Base-by-base conservation (phyloP, 2,888 invertebrate species). In the Schizaphis graminum region DNA sequence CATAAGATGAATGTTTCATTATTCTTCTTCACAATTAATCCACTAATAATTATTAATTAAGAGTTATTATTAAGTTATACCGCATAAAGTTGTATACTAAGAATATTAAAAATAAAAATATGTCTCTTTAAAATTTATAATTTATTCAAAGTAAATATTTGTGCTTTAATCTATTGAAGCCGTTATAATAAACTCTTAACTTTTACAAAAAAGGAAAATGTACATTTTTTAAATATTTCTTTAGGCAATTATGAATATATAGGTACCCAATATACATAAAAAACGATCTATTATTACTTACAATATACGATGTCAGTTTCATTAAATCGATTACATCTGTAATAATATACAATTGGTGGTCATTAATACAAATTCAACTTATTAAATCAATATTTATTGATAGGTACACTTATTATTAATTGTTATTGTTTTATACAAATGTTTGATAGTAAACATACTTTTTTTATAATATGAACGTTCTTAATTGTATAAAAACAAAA, bases 251-350 rank as follows among this genome's bases (percentile, higher is more conserved):
- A 53, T 53, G 35, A 67, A 16, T n/a, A 7, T 35, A 77, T 67
- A n/a, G n/a, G n/a, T n/a, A 67, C 4, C 28, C 28, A 61, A 67
- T 16, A 67, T 7, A n/a, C n/a, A 61, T 35, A 16, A 16, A 35
- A 77, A 8, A 77, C 16, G 21, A 41, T 77, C 21, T 77, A 77
- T 77, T 35, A 35, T 77, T 49, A 93, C 92, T 93, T n/a, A 93
- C 92, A 93, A 89, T 93, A 53, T 13, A 44, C 28, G 11, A 77
- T 41, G n/a, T 77, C 44, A 26, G 44, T 88, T n/a, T 89, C 56
- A 44, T 89, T 56, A 7, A 89, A n/a, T 26, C 47, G 35, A 67
- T 77, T 89, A 35, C 88, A 93, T 44, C 92, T 93, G 88, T 11
- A 92, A 92, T 41, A 61, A 8, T 35, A 61, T 21, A 92, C 35